Evolutionary conservation across 1,140 invertebrate species (phyloP).

Genomic region (Daktulosphaira vitifoliae): DNA sequence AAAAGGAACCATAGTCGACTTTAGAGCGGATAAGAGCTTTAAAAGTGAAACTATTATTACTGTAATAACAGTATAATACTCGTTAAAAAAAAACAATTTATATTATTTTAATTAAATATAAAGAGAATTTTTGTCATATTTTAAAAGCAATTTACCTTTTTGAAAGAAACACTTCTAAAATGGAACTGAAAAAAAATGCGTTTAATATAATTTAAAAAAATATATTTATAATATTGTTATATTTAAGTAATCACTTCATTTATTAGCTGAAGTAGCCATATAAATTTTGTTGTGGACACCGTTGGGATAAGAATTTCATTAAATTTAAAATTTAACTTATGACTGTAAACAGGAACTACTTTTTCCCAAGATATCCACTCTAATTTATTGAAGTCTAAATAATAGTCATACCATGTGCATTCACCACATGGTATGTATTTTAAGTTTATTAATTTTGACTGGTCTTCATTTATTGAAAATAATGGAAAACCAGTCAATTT

Average conservation of each 20-base stretch:
- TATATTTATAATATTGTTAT: no score
- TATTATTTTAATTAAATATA: no score
- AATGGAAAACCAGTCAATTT: constrained; percentile 58
- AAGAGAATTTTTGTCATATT: no score
- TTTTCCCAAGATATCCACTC: constrained; percentile 12
- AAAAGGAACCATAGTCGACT: no score
- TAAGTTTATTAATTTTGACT: neutral
- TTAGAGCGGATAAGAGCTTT: no score
- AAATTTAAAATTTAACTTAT: neutral
- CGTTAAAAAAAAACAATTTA: no score
- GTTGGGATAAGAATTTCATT: constrained; percentile 3
- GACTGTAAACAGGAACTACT: neutral
- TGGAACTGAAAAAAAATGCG: constrained; percentile 5
- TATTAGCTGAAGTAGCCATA: constrained; percentile 8
- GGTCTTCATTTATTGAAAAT: neutral
- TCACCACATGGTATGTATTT: constrained; percentile 5
- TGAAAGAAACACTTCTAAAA: constrained; percentile 19
- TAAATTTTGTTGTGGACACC: neutral
- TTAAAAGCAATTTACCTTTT: constrained; percentile 25
- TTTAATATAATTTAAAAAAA: neutral
- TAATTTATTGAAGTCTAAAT: neutral
- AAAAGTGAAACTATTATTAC: no score
- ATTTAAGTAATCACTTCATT: constrained; percentile 2
- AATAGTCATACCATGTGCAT: constrained; percentile 14
- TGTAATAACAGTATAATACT: no score